Conservation (phyloP, 1,140 invertebrate species). For the Eriocheir sinensis region DNA sequence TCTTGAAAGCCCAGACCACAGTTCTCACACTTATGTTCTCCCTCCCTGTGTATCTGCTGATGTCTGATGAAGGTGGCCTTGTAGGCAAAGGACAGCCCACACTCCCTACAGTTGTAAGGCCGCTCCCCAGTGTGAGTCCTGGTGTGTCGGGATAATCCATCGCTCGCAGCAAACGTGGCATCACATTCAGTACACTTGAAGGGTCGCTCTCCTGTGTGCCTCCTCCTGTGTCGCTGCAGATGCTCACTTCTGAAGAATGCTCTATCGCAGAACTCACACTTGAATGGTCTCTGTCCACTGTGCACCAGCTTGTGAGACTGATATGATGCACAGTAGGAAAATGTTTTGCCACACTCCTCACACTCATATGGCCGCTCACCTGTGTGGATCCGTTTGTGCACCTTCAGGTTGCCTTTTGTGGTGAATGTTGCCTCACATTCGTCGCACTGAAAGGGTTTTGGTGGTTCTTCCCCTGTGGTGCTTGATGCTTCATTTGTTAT, state of each 20-base stretch:
- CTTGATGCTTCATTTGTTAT: conserved; percentile 58
- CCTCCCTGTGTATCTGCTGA: conserved; percentile 57
- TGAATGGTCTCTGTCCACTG: conserved; percentile 66
- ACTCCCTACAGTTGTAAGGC: conserved; percentile 64
- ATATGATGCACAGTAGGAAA: conserved; percentile 70
- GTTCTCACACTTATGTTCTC: conserved; percentile 60
- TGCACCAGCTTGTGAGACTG: conserved; percentile 73
- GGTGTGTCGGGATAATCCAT: conserved; percentile 65
- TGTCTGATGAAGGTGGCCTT: conserved; percentile 67
- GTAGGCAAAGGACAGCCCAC: conserved; percentile 70
- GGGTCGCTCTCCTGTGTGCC: conserved; percentile 71
- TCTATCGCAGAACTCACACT: conserved; percentile 67
- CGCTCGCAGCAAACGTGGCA: conserved; percentile 75
- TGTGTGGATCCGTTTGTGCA: conserved; percentile 70
- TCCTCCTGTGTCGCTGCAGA: conserved; percentile 62
- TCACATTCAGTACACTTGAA: conserved; percentile 75
- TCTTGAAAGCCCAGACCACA: conserved; percentile 65
- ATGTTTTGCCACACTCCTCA: conserved; percentile 70
- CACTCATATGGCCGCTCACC: conserved; percentile 69
- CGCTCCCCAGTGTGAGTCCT: conserved; percentile 71
- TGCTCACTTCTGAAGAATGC: conserved; percentile 72
- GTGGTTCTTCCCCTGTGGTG: conserved; percentile 32
- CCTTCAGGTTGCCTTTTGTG: conserved; percentile 71
- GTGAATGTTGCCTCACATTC: conserved; percentile 71
- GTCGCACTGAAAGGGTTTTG: conserved; percentile 66